phyloP scores from a whole-genome alignment of 1,140 invertebrate genomes.

The Eulimnadia texana region DNA sequence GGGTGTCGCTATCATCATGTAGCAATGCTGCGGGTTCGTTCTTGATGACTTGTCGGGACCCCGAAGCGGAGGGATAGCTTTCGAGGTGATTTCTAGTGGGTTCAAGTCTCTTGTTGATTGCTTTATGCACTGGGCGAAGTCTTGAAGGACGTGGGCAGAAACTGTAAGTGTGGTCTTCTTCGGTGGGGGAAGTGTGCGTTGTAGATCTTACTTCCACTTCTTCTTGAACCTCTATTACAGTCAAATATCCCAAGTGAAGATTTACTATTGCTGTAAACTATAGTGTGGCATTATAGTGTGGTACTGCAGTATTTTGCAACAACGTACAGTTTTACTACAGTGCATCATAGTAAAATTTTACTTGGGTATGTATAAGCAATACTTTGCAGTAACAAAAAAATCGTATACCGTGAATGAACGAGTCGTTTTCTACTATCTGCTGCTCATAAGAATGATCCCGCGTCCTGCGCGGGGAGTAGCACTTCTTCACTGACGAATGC shows the following conservation, averaged over 20 bases:
- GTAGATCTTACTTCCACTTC: conserved; percentile 27
- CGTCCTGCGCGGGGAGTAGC: neutral
- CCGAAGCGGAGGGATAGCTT: no score
- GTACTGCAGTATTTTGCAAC: no score
- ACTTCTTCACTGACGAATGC: conserved; percentile 37
- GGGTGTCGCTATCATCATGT: neutral
- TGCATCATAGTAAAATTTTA: no score
- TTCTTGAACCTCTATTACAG: conserved; percentile 17
- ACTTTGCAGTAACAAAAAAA: no score
- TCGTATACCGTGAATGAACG: conserved; percentile 5
- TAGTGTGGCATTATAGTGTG: no score
- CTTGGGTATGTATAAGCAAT: no score
- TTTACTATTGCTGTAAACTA: no score
- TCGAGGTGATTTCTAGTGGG: no score
- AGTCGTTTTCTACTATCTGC: neutral
- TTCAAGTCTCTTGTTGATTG: neutral
- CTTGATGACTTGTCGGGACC: no score
- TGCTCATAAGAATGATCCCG: neutral
- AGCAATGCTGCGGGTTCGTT: neutral
- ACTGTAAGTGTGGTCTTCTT: conserved; percentile 58
- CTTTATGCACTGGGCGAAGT: neutral
- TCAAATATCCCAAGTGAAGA: no score
- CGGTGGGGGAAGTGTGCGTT: conserved; percentile 55
- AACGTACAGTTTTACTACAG: no score
- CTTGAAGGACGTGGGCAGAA: conserved; percentile 1